Base-by-base conservation (phyloP, 2,888 invertebrate genomes). In the Cotesia congregata region DNA sequence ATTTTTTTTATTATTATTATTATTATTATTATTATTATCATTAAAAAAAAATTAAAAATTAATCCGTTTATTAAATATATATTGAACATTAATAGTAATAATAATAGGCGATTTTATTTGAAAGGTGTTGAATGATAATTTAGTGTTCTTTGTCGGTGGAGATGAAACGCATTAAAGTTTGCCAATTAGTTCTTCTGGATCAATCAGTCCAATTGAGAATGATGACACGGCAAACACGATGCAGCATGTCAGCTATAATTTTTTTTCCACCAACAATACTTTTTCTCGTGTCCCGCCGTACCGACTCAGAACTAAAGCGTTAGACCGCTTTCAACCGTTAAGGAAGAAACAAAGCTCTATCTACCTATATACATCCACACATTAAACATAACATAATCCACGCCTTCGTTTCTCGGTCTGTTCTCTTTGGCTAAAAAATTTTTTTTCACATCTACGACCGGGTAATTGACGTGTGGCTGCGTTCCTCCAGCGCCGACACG, bases 161-260 rank as follows among this genome's bases (percentile, higher is more conserved):
- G 67, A 74, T 74, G 67, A 74, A 74, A 74, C 67, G 67, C 17
- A 67, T 74, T 12, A 60, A 72, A 65, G 67, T 74, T 74, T 74
- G 73, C 73, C 73, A 74, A 67, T 74, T 74, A 74, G 73, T 74
- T 74, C 67, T 67, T 67, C 50, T 41, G 65, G 62, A 72, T 72
- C 71, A 74, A 74, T 74, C 73, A 64, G 38, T 60, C 73, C 73
- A 74, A 74, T 74, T 74, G 67, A 67, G 39, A 38, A 74, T 67
- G 67, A 74, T 74, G 73, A 74, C 73, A 74, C 60, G 67, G 73
- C 73, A 74, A 67, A 74, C 73, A 74, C 20, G 15, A 30, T 41
- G 71, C 67, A 15, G 67, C 50, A 67, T 60, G 9, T 74, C 50
- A 64, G n/a, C 20, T 60, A 5, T 50, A 67, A 59, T 40, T 17